Evolutionary conservation across 2,797 vertebrate genomes (phyloP), one percentile per base, ranked within the genome.

Genomic region (Darevskia nairensis): DNA sequence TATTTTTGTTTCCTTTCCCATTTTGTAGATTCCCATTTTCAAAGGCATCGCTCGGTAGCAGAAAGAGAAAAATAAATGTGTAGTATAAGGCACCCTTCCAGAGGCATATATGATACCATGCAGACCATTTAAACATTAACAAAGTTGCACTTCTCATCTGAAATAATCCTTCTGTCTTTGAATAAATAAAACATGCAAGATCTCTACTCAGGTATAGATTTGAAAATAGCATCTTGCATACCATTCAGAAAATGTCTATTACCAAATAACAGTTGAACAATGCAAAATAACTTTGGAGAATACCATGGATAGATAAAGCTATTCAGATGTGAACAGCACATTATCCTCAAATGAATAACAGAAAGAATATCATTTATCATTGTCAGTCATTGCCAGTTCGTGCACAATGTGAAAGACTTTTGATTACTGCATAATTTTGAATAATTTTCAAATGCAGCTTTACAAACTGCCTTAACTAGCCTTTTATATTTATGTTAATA

Each of bases 291-390:
- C 27, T 92, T 94, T 3, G 83, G 39, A 74, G 94, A 94, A 93
- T 82, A 68, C 25, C 84, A 92, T 23, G 35, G 66, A 8, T 71
- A 94, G 86, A 91, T 94, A 95, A 94, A 95, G 6, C 87, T 92
- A 91, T 95, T 96, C 88, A 80, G 86, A 94, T 93, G 81, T 94
- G 94, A 95, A 94, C 90, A 94, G 23, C 74, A 90, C 81, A 94
- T 95, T 95, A 93, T 91, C 83, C 91, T 90, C 90, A 88, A 71
- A 84, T 93, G 90, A 94, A 92, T 95, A 94, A 92, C 81, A 91
- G 64, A 95, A 92, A 29, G 66, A 92, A 89, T 92, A 95, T 93
- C 44, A 92, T 96, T 95, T 95, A 91, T 95, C 93, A 94, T 89
- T 95, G 88, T 94, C 95, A 94, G 88, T 89, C 88, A 93, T 86